Evolutionary conservation across 2,888 invertebrate species (phyloP).

Genomic region (Glaucopsyche alexis): DNA sequence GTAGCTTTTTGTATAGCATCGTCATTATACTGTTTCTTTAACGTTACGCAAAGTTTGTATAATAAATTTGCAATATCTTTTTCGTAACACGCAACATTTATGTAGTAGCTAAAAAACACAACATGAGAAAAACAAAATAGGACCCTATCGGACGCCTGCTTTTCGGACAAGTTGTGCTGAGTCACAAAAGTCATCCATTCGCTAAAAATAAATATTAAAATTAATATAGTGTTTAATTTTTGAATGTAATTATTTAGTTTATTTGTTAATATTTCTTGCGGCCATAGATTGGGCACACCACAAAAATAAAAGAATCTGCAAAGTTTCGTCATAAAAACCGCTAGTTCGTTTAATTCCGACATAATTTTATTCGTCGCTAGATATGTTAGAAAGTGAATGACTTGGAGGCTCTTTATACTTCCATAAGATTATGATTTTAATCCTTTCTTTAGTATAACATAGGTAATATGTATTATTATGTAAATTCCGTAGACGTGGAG

Average conservation of each 20-base stretch:
- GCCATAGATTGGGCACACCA: conserved; percentile 50
- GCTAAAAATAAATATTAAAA: conserved; percentile 42
- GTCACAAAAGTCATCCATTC: conserved; percentile 48
- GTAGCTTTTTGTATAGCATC: conserved; percentile 49
- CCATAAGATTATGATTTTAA: not conserved
- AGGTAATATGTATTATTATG: not conserved
- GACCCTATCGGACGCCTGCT: conserved; percentile 45
- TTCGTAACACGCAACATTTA: conserved; percentile 41
- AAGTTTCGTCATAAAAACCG: conserved; percentile 24
- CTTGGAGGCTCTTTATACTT: not conserved
- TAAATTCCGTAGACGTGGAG: not conserved
- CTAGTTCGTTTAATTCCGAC: conserved; percentile 6
- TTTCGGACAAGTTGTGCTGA: conserved; percentile 40
- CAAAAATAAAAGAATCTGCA: conserved; percentile 35
- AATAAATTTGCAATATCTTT: conserved; percentile 44
- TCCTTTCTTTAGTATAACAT: too few species aligned
- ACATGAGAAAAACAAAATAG: conserved; percentile 49
- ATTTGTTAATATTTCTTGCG: conserved; percentile 42
- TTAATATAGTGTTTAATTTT: conserved; percentile 37
- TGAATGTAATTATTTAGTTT: conserved; percentile 40
- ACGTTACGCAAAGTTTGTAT: conserved; percentile 41
- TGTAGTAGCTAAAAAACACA: conserved; percentile 41
- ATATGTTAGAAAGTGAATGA: not conserved
- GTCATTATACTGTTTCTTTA: conserved; percentile 52
- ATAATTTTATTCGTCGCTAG: not conserved